Percentiles rank a stretch among this genome's conserved stretches.
Conservation (phyloP, 2,797 vertebrate species). For the Chaetophractus vellerosus region DNA sequence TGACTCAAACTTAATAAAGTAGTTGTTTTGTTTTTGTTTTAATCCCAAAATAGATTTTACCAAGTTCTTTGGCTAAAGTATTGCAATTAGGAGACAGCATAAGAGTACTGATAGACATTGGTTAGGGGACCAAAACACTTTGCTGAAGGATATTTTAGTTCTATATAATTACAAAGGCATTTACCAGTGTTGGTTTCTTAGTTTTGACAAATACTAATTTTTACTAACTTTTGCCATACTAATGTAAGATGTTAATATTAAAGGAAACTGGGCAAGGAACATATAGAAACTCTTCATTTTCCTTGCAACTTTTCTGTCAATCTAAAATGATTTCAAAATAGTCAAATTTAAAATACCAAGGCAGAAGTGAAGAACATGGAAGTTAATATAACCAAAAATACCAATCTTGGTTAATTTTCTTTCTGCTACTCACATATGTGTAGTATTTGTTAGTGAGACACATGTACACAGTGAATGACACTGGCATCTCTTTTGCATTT, state of each 20-base stretch:
- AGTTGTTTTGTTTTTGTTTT: slow-evolving; percentile 15
- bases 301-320: slow-evolving; percentile 16
- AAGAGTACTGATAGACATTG: neutral
- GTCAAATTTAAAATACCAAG: slow-evolving; percentile 12
- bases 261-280: neutral
- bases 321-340: slow-evolving; percentile 6
- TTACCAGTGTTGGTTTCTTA: neutral
- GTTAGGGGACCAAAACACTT: neutral
- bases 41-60: slow-evolving; percentile 39
- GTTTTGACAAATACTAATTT: neutral
- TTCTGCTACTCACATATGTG: neutral
- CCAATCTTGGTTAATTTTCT: neutral
- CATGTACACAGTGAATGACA: neutral
- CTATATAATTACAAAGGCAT: neutral
- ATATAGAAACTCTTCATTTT: neutral
- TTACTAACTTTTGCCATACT: neutral
- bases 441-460: neutral
- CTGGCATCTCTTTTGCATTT: slow-evolving; percentile 33
- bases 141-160: slow-evolving; percentile 55
- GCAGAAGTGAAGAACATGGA: neutral
- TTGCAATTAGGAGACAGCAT: slow-evolving; percentile 13
- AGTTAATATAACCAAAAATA: slow-evolving; percentile 20
- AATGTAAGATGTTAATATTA: neutral
- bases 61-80: slow-evolving; percentile 34
- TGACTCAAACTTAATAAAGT: slow-evolving; percentile 34